These are phyloP conservation scores for Apis cerana DNA, from an alignment of 1,140 invertebrate genomes.

Conservation along the genomic window DNA sequence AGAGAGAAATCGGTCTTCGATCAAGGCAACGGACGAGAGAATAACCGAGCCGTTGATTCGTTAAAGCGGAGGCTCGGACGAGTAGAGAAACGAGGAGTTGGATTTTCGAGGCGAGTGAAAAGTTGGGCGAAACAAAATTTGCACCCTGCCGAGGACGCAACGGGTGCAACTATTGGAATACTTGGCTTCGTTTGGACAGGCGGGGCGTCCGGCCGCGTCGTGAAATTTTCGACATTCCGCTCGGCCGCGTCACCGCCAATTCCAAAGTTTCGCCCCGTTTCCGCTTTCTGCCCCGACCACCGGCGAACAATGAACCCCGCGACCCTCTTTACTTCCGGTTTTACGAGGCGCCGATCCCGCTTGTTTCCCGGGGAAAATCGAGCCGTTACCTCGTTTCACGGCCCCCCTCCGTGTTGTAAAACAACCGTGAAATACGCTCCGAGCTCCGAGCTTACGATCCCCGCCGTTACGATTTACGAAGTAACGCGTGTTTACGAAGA, in stretches of 20 bases:
- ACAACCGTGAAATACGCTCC: conserved; percentile 5
- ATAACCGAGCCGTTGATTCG: too few species aligned
- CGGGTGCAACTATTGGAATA: neutral
- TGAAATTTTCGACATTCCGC: conserved; percentile 46
- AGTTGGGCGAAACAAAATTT: conserved; percentile 37
- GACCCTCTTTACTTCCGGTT: conserved; percentile 56
- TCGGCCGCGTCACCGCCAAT: conserved; percentile 24
- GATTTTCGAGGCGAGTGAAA: neutral
- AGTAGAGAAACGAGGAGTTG: too few species aligned
- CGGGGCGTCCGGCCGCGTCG: neutral
- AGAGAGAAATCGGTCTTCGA: too few species aligned
- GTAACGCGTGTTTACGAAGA: neutral
- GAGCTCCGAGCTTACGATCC: neutral
- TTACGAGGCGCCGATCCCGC: conserved; percentile 43
- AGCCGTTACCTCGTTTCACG: conserved; percentile 46
- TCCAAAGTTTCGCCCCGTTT: conserved; percentile 54
- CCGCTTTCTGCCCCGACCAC: conserved; percentile 34
- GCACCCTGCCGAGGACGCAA: neutral
- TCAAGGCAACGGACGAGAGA: too few species aligned
- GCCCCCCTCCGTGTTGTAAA: conserved; percentile 15
- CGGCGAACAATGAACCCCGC: conserved; percentile 52
- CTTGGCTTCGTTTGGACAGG: neutral
- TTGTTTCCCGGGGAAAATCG: conserved; percentile 49
- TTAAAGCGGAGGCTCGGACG: too few species aligned
- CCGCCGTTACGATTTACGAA: conserved; percentile 23